Base-by-base conservation (phyloP, 2,888 invertebrate species). In the Meiosimyza platycephala region DNA sequence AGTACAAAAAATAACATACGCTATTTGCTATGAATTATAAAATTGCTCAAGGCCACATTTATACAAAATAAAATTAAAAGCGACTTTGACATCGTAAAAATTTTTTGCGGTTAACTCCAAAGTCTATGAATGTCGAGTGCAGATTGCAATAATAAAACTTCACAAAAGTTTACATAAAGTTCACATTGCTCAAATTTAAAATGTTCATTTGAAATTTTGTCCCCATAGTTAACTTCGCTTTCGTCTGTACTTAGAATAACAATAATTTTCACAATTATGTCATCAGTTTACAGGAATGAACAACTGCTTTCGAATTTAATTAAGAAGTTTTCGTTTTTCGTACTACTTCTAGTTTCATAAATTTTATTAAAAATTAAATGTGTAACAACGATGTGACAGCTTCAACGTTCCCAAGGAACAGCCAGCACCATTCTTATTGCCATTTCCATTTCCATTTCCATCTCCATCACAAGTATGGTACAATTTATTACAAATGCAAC, bases 341-440 rank as follows among this genome's bases (percentile, higher is more conserved):
- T 15, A 47, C 69, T 48, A 40, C 48, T 28, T 59, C 59, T 50
- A 59, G 40, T 51, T 51, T 51, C 59, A 47, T 28, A 69, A 60
- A 57, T 59, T 57, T 68, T 22, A 60, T 69, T 60, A 60, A 60
- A 50, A 51, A 50, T 60, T 69, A 28, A 69, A 60, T 40, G 40
- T 40, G 48, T 15, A 48, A 33, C 48, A 67, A 40, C 22, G 40
- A n/a, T 28, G 55, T 55, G 55, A 47, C 57, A 55, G 15, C 16
- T 13, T 57, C 22, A 55, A 15, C 57, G 40, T 67, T 15, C 33
- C 16, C 18, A 55, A 11, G n/a, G 40, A 9, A 40, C 9, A 40
- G 9, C 40, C 40, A 40, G 9, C 3, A 28, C 40, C 40, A 40
- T n/a, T n/a, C n/a, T n/a, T n/a, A n/a, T n/a, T n/a, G n/a, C n/a